These are phyloP conservation scores for Timandra comae DNA, from an alignment of 2,888 invertebrate species.

Conservation along the genomic window DNA sequence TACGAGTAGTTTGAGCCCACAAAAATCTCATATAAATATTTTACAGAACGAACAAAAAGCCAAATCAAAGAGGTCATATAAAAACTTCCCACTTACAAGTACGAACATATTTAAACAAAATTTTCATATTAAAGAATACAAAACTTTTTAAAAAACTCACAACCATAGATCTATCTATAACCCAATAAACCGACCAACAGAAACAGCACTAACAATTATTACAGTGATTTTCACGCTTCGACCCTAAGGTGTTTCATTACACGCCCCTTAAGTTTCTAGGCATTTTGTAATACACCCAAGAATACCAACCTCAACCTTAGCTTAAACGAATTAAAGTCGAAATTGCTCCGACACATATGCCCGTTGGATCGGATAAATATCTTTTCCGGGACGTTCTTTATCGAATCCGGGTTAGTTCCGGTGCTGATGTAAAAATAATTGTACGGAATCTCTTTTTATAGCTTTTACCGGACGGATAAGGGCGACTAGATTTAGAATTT, in stretches of 20 bases:
- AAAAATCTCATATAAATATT: too few species aligned
- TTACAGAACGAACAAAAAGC: too few species aligned
- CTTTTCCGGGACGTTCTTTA: conserved; percentile 52
- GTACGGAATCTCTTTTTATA: conserved; percentile 40
- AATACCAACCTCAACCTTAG: conserved; percentile 15
- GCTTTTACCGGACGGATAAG: conserved; percentile 31
- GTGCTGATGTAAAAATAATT: conserved; percentile 58
- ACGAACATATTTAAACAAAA: too few species aligned
- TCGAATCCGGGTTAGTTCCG: conserved; percentile 46
- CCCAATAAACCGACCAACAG: too few species aligned
- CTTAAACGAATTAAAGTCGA: too few species aligned
- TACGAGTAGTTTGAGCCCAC: too few species aligned
- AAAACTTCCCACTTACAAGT: too few species aligned
- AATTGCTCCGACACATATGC: neutral
- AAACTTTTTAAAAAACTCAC: too few species aligned
- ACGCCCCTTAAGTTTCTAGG: conserved; percentile 36
- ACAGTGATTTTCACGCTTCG: conserved; percentile 52
- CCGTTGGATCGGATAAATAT: conserved; percentile 39
- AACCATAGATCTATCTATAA: too few species aligned
- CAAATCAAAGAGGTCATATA: too few species aligned
- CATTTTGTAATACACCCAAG: conserved; percentile 16
- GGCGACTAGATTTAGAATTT: conserved; percentile 31
- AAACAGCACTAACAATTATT: conserved; percentile 57
- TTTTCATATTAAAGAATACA: too few species aligned
- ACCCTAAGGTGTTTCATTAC: conserved; percentile 52